Conservation (phyloP, 2,888 invertebrate species). For the Caenorhabditis sp. region DNA sequence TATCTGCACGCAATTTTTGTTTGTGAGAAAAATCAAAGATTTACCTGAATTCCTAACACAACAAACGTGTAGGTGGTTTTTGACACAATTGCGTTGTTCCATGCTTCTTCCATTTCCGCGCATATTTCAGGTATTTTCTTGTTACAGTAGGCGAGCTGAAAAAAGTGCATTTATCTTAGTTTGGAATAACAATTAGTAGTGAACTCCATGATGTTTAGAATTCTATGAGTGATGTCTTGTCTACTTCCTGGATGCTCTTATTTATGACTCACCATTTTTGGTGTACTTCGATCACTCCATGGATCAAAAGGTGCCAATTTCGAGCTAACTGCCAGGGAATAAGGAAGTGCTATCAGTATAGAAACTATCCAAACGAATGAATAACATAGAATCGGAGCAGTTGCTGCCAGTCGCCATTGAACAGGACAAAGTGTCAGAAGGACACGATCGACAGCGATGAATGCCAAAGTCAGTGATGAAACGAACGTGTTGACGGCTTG, state of each 20-base stretch:
- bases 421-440: conserved; percentile 69
- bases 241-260: conserved; percentile 1
- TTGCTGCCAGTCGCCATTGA: conserved; percentile 66
- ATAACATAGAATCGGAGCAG: conserved; percentile 66
- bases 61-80: conserved; percentile 61
- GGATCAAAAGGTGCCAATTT: conserved; percentile 61
- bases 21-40: background rate
- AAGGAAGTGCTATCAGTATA: conserved; percentile 65
- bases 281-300: conserved; percentile 51
- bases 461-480: conserved; percentile 67
- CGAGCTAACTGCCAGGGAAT: conserved; percentile 65
- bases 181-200: background rate
- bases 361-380: conserved; percentile 67
- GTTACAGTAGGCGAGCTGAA: conserved; percentile 17
- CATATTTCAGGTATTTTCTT: conserved; percentile 36
- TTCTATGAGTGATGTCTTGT: background rate
- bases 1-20: background rate
- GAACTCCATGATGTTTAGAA: background rate
- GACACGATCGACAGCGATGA: conserved; percentile 69
- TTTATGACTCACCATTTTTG: conserved; percentile 22
- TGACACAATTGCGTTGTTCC: conserved; percentile 59
- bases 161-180: background rate
- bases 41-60: conserved; percentile 52
- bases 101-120: conserved; percentile 51
- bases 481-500: conserved; percentile 71